A percentile compares a stretch with the other conserved stretches of the same genome.
These are phyloP conservation scores for Erebia ligea DNA, from an alignment of 2,888 invertebrate species.

Conservation along the genomic window DNA sequence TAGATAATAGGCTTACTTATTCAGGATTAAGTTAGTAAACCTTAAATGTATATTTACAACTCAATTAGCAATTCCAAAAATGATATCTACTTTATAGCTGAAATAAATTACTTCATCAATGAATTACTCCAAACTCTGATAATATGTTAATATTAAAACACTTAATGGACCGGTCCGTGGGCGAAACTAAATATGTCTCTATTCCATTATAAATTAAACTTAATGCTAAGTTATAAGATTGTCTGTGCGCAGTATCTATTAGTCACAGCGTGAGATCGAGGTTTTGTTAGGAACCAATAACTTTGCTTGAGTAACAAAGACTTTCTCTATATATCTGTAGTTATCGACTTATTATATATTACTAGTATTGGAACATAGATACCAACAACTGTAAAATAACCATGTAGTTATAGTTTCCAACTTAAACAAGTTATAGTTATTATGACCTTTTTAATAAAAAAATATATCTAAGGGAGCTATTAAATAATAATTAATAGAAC, in stretches of 20 bases:
- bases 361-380: background rate
- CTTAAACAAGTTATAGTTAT: too few species aligned
- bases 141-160: slow-evolving; percentile 49
- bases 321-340: slow-evolving; percentile 31
- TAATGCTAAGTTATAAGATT: slow-evolving; percentile 65
- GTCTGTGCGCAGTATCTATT: slow-evolving; percentile 58
- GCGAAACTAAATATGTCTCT: slow-evolving; percentile 70
- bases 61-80: slow-evolving; percentile 18
- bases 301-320: slow-evolving; percentile 25
- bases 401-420: background rate
- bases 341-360: background rate
- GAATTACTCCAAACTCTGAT: slow-evolving; percentile 54
- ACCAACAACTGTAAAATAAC: background rate
- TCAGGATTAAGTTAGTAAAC: background rate
- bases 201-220: slow-evolving; percentile 72
- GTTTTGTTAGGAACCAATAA: slow-evolving; percentile 35
- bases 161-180: slow-evolving; percentile 53
- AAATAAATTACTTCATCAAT: slow-evolving; percentile 63
- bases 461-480: background rate
- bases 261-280: slow-evolving; percentile 72
- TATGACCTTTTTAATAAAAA: too few species aligned
- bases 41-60: slow-evolving; percentile 7
- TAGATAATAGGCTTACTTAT: background rate
- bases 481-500: background rate
- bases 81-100: slow-evolving; percentile 12